A percentile compares a stretch with the other conserved stretches of the same genome.
These are phyloP conservation scores for Autographa gamma DNA, from an alignment of 2,888 invertebrate species.

Conservation along the genomic window DNA sequence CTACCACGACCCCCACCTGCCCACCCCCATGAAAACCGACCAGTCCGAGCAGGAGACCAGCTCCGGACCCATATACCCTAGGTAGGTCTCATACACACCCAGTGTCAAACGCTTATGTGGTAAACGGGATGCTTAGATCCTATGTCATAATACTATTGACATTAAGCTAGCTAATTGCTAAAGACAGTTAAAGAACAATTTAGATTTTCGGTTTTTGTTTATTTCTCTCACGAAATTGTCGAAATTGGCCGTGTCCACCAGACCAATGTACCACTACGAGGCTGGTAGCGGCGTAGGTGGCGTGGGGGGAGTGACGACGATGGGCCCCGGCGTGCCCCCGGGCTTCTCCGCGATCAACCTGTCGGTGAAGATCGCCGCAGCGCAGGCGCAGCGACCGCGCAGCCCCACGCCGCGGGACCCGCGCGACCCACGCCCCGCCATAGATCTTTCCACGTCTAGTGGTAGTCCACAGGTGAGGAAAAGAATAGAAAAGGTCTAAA, in stretches of 20 bases:
- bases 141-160: constrained; percentile 35
- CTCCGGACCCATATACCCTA: constrained; percentile 93
- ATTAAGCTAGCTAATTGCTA: constrained; percentile 38
- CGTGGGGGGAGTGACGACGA: constrained; percentile 90
- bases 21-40: constrained; percentile 92
- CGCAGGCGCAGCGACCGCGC: constrained; percentile 91
- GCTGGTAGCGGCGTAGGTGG: constrained; percentile 86
- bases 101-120: constrained; percentile 73
- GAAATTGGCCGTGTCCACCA: constrained; percentile 76
- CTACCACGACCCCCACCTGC: constrained; percentile 89
- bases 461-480: constrained; percentile 95
- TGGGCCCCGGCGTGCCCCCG: constrained; percentile 92
- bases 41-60: constrained; percentile 90
- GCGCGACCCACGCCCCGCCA: constrained; percentile 94
- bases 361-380: constrained; percentile 95
- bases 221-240: constrained; percentile 41
- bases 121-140: constrained; percentile 79
- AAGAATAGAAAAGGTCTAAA: constrained; percentile 47
- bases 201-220: constrained; percentile 50
- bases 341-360: constrained; percentile 95
- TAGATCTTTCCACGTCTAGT: constrained; percentile 96
- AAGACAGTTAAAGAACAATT: constrained; percentile 33
- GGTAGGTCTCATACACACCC: constrained; percentile 80
- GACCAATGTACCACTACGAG: constrained; percentile 95
- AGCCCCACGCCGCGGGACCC: constrained; percentile 93